Conservation (phyloP, 2,797 vertebrate species). For the Ctenochaetus hawaiiensis region DNA sequence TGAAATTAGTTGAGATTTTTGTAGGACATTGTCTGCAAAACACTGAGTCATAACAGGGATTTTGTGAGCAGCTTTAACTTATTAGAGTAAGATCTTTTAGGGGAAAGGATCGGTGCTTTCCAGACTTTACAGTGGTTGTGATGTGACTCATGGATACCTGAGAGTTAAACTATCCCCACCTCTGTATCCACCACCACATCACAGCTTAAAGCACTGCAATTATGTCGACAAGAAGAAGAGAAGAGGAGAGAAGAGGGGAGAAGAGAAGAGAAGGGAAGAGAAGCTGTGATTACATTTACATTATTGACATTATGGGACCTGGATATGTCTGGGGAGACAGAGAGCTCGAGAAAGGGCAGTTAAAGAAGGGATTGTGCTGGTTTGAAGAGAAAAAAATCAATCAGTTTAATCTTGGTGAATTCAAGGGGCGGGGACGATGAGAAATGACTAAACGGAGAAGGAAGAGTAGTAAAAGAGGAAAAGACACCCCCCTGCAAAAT, state of each 20-base stretch:
- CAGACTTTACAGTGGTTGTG: conserved; percentile 30
- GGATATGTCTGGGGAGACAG: conserved; percentile 62
- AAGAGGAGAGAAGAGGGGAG: conserved; percentile 18
- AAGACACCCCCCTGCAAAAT: not conserved
- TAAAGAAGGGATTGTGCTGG: conserved; percentile 44
- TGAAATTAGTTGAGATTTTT: too few relatives aligned
- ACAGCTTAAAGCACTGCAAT: conserved; percentile 16
- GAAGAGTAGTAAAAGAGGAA: not conserved
- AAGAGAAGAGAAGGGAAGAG: conserved; percentile 29
- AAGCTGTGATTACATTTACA: conserved; percentile 77
- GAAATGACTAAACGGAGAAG: conserved; percentile 32
- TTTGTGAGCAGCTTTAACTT: not conserved
- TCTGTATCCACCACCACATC: conserved; percentile 22
- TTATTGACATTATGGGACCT: conserved; percentile 76
- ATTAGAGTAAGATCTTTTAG: not conserved
- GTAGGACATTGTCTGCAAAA: not conserved
- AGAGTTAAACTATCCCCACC: conserved; percentile 28
- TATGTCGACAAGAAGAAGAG: conserved; percentile 32
- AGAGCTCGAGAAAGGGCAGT: conserved; percentile 37
- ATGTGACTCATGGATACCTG: conserved; percentile 54
- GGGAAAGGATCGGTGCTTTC: conserved; percentile 27
- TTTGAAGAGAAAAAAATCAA: conserved; percentile 67
- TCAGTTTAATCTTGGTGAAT: conserved; percentile 66
- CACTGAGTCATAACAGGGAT: not conserved
- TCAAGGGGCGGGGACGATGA: conserved; percentile 38